Conservation (phyloP, 1,140 invertebrate species). For the Babylonia areolata region DNA sequence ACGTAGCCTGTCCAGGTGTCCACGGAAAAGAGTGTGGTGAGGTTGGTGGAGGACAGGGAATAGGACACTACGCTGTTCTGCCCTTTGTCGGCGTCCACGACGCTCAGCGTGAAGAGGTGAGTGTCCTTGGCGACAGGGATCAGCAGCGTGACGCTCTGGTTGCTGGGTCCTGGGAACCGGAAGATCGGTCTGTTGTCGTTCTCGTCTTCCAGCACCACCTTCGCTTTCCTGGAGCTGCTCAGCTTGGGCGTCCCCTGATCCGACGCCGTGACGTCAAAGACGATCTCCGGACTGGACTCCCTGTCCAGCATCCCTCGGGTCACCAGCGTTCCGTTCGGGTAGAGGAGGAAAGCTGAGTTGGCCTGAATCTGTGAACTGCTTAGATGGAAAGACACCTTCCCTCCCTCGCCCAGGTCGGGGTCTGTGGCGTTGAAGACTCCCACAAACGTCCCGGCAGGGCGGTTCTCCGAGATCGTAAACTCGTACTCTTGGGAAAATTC, state of each 20-base stretch:
- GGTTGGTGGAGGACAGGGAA: slow-evolving; percentile 75
- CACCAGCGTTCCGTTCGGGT: slow-evolving; percentile 53
- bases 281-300: slow-evolving; percentile 45
- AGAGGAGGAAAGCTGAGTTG: slow-evolving; percentile 51
- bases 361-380: slow-evolving; percentile 12
- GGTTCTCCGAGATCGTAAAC: slow-evolving; percentile 92
- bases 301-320: slow-evolving; percentile 54
- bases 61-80: slow-evolving; percentile 49
- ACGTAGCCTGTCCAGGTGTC: slow-evolving; percentile 82
- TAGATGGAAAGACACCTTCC: slow-evolving; percentile 50
- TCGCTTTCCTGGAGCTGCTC: slow-evolving; percentile 72
- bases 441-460: slow-evolving; percentile 85
- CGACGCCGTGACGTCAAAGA: slow-evolving; percentile 54
- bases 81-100: slow-evolving; percentile 54
- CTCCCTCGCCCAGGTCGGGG: slow-evolving; percentile 70
- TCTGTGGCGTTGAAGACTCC: slow-evolving; percentile 69
- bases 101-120: slow-evolving; percentile 44
- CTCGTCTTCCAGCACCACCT: slow-evolving; percentile 58
- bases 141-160: slow-evolving; percentile 43
- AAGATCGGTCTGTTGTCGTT: slow-evolving; percentile 67
- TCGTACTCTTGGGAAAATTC: slow-evolving; percentile 71
- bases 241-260: slow-evolving; percentile 61
- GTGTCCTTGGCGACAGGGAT: slow-evolving; percentile 37
- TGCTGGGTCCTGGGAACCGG: slow-evolving; percentile 47
- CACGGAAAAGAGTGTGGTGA: slow-evolving; percentile 89